Base-by-base conservation (phyloP, 2,797 vertebrate species). In the Avahi laniger region DNA sequence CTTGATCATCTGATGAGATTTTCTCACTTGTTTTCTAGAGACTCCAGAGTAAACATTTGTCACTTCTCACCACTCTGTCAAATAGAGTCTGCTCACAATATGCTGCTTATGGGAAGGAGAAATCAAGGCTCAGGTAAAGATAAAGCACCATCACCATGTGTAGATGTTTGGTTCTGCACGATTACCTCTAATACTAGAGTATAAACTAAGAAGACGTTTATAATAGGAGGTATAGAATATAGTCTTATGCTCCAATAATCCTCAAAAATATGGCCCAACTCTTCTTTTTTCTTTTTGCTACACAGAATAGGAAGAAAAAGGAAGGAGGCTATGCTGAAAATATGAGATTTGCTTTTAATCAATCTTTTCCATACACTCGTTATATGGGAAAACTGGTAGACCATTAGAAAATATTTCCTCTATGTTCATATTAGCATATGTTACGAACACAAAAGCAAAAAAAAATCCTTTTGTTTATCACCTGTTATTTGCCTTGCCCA, bases 61-160 rank as follows among this genome's bases (percentile, higher is more conserved):
- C 98, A 7, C 93, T 98, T 61, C 98, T 99, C 88, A 98, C 98
- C 4, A 82, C 84, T 30, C 94, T 98, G 15, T 98, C 99, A 10
- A 98, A 98, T 89, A 97, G 96, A 83, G 69, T 90, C 7, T 99
- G 99, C 48, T 98, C 98, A 72, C 98, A 97, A 73, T 97, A 98
- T 14, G 61, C 52, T 0, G 97, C n/a, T 0, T 98, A 98, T 0
- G 98, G 98, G 83, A 98, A 98, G 85, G 98, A 98, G 67, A 98
- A 98, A 96, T 86, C 96, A 28, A 97, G 96, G 50, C 80, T 98
- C 96, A 98, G 99, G 99, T 99, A 98, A 96, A 33, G 38, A 79
- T 9, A 30, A 75, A 85, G 30, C 33, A 70, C 20, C 24, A 30
- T 17, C 9, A 18, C 7, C 17, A 38, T 3, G 4, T 41, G 57